phyloP scores from a whole-genome alignment of 2,113 vertebrate genomes.

The Syngnathus typhle region DNA sequence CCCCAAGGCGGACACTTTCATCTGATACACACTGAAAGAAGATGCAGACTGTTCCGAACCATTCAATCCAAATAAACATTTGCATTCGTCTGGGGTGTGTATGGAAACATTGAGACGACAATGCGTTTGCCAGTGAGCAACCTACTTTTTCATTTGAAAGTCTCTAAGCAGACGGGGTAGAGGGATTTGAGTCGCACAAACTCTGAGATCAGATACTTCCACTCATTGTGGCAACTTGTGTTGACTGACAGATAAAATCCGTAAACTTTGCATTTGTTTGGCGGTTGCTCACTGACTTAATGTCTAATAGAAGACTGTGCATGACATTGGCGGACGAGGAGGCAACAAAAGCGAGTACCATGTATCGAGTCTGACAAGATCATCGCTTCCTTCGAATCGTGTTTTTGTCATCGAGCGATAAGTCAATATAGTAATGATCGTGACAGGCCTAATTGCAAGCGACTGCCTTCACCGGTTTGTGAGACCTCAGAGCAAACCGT shows the following conservation, averaged over 20 bases:
- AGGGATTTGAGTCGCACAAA: slow-evolving; percentile 19
- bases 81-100: slow-evolving; percentile 21
- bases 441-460: neutral
- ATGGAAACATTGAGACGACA: slow-evolving; percentile 29
- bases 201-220: slow-evolving; percentile 7
- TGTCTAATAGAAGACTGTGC: slow-evolving; percentile 3
- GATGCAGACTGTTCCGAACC: slow-evolving; percentile 45
- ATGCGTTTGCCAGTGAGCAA: slow-evolving; percentile 8
- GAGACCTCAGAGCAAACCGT: neutral
- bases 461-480: neutral
- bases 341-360: too few species aligned
- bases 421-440: too few species aligned
- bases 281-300: slow-evolving; percentile 22
- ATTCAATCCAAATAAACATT: slow-evolving; percentile 50
- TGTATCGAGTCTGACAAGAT: too few species aligned
- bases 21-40: slow-evolving; percentile 27
- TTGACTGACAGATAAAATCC: slow-evolving; percentile 7
- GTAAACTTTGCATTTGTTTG: slow-evolving; percentile 15
- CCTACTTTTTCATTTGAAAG: slow-evolving; percentile 10
- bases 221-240: slow-evolving; percentile 15
- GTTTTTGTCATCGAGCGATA: too few species aligned
- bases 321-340: too few species aligned
- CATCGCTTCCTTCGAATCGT: too few species aligned
- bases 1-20: slow-evolving; percentile 45
- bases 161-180: neutral